A percentile compares a stretch with the other conserved stretches of the same genome.
Conservation (phyloP, 2,888 invertebrate genomes). For the Ichneumon xanthorius region DNA sequence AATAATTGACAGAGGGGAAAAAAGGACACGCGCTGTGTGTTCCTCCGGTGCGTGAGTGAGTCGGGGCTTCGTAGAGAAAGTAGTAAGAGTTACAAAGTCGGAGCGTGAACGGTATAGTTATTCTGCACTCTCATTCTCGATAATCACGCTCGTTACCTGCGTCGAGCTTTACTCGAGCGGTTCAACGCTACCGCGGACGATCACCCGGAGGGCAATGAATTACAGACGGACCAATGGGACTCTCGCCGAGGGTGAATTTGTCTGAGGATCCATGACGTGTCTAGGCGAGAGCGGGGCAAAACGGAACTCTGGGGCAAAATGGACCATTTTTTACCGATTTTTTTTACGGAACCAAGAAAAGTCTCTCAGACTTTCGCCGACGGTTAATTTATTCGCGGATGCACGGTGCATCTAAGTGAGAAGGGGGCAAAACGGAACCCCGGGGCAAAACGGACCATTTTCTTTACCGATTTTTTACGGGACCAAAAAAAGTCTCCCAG, state of each 20-base stretch:
- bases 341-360: too few relatives aligned
- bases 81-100: constrained; percentile 19
- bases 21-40: constrained; percentile 4
- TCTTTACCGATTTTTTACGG: too few relatives aligned
- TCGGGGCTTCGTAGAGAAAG: constrained; percentile 43
- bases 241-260: constrained; percentile 15
- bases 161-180: not conserved
- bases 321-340: too few relatives aligned
- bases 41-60: not conserved
- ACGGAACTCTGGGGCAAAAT: too few relatives aligned
- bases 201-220: constrained; percentile 14
- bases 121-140: constrained; percentile 32
- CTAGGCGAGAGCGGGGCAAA: not conserved
- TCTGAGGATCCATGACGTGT: not conserved
- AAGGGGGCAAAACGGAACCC: too few relatives aligned
- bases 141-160: not conserved
- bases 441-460: too few relatives aligned
- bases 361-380: too few relatives aligned
- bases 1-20: not conserved
- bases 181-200: not conserved
- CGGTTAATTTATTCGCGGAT: too few relatives aligned
- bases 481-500: too few relatives aligned
- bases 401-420: too few relatives aligned
- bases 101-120: constrained; percentile 20
- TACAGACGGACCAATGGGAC: constrained; percentile 9